These are phyloP conservation scores for Ursus arctos DNA, from an alignment of 2,113 vertebrate genomes.

Conservation along the genomic window DNA sequence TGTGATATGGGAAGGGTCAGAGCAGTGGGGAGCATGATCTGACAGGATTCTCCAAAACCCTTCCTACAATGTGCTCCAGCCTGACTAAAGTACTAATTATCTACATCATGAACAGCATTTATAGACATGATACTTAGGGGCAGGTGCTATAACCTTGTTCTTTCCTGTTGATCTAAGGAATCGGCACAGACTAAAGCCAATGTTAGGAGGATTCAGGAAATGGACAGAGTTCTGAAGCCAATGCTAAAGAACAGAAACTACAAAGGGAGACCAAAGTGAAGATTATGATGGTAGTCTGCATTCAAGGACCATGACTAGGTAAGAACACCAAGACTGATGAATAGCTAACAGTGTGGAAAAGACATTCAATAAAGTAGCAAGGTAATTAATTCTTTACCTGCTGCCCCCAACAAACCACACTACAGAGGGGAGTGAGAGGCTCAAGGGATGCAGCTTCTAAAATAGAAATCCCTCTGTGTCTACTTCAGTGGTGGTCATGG, in stretches of 20 bases:
- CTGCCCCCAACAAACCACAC: neutral
- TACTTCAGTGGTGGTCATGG: neutral
- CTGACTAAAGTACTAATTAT: neutral
- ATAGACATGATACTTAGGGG: neutral
- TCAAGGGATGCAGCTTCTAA: neutral
- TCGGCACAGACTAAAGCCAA: neutral
- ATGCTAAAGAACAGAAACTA: neutral
- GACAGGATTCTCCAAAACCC: neutral
- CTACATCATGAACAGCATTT: neutral
- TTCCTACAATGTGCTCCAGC: neutral
- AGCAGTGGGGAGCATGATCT: neutral
- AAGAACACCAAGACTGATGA: neutral
- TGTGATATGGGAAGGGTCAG: neutral
- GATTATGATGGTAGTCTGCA: neutral
- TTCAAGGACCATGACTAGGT: neutral
- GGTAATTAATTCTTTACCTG: neutral
- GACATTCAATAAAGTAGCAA: neutral
- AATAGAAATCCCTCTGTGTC: neutral
- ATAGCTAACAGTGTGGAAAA: neutral
- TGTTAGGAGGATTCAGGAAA: neutral
- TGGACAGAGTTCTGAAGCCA: neutral
- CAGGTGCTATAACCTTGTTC: neutral
- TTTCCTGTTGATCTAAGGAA: neutral
- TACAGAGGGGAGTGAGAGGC: neutral
- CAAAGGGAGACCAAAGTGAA: neutral